Evolutionary conservation across 2,113 vertebrate genomes (phyloP).

Genomic region (Alethe diademata): DNA sequence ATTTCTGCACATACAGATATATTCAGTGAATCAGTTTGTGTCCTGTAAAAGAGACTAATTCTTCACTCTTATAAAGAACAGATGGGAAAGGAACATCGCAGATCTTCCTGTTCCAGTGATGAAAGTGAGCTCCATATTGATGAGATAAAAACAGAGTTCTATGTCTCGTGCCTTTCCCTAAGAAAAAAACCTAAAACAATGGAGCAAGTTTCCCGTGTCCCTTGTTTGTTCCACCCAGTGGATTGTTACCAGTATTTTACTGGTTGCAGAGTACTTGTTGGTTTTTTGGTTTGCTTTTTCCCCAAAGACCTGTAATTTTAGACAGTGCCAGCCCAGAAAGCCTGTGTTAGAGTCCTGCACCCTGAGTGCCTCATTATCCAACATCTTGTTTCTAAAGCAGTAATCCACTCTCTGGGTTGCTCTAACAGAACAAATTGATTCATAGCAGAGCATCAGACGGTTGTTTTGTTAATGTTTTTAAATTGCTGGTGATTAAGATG

Average conservation of each 20-base stretch:
- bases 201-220: fast-evolving
- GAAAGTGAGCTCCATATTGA: background rate
- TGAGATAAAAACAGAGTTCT: background rate
- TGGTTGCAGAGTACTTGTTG: background rate
- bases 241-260: background rate
- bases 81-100: background rate
- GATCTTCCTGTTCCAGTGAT: background rate
- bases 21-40: background rate
- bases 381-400: background rate
- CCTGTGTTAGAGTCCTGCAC: background rate
- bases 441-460: background rate
- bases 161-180: background rate
- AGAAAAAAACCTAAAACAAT: background rate
- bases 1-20: background rate
- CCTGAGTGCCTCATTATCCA: background rate
- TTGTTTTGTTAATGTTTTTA: background rate
- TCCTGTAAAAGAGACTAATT: background rate
- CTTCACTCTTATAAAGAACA: background rate
- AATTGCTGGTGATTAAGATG: background rate
- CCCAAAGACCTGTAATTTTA: background rate
- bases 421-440: background rate
- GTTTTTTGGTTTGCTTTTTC: background rate
- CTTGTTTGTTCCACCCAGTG: background rate
- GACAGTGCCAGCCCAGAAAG: background rate
- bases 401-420: background rate